These are phyloP conservation scores for Andrena minutula DNA, from an alignment of 2,888 invertebrate genomes.

Conservation along the genomic window DNA sequence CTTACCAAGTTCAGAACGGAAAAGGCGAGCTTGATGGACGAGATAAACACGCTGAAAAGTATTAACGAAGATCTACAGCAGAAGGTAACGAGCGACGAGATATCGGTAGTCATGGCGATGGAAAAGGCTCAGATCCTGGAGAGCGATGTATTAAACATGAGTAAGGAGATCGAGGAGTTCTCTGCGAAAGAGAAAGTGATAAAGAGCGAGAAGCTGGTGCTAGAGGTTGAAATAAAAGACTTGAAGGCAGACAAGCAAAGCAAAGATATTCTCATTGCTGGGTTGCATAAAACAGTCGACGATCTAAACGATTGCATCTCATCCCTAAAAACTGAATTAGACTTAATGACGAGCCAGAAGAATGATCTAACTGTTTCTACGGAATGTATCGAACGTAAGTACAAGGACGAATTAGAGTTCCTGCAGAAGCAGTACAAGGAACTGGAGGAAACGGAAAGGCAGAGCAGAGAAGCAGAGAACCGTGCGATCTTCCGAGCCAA, in stretches of 20 bases:
- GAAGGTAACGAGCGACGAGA: slow-evolving; percentile 55
- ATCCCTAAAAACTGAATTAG: slow-evolving; percentile 59
- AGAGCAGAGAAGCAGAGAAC: slow-evolving; percentile 74
- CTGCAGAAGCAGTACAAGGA: slow-evolving; percentile 33
- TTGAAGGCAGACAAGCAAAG: slow-evolving; percentile 66
- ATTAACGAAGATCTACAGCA: slow-evolving; percentile 66
- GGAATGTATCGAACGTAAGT: slow-evolving; percentile 39
- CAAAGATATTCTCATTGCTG: slow-evolving; percentile 43
- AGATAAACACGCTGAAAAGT: slow-evolving; percentile 71
- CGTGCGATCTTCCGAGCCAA: slow-evolving; percentile 72
- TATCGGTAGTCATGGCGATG: neutral
- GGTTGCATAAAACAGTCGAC: slow-evolving; percentile 29
- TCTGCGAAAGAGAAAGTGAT: slow-evolving; percentile 54
- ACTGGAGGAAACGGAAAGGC: slow-evolving; percentile 71
- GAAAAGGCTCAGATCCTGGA: slow-evolving; percentile 59
- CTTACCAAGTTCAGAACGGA: slow-evolving; percentile 47
- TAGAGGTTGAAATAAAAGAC: slow-evolving; percentile 70
- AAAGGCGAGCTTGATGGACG: slow-evolving; percentile 50
- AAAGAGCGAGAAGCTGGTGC: slow-evolving; percentile 64
- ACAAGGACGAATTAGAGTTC: slow-evolving; percentile 36
- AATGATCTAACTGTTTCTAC: slow-evolving; percentile 12
- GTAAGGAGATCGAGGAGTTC: slow-evolving; percentile 63
- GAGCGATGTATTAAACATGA: slow-evolving; percentile 58
- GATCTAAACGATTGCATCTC: slow-evolving; percentile 49
- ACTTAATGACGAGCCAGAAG: slow-evolving; percentile 47